A percentile compares a stretch with the other conserved stretches of the same genome.
These are phyloP conservation scores for Ciconia nigra DNA, from an alignment of 2,797 vertebrate genomes.

Conservation along the genomic window DNA sequence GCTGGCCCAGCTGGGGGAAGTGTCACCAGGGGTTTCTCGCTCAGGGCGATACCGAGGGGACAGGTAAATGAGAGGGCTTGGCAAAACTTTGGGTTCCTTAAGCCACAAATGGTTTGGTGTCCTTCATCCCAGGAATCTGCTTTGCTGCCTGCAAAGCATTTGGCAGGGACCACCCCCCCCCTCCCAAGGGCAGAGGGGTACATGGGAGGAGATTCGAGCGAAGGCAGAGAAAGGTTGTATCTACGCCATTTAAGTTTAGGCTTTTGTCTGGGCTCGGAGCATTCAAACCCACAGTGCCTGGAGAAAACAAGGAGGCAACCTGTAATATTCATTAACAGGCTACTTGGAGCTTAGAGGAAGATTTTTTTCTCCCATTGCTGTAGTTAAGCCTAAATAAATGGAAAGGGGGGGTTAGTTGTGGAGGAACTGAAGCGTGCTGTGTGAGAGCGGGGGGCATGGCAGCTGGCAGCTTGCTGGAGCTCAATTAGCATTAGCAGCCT, in stretches of 20 bases:
- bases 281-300: neutral
- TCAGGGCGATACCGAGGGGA: neutral
- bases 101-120: neutral
- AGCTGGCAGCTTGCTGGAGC: neutral
- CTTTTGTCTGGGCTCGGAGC: neutral
- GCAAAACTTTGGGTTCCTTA: neutral
- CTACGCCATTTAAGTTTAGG: neutral
- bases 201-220: rapidly evolving
- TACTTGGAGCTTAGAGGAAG: neutral
- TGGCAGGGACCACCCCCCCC: neutral
- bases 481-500: neutral
- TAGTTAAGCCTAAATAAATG: neutral
- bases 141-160: neutral
- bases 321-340: neutral
- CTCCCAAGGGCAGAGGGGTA: neutral
- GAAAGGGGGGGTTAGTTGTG: neutral
- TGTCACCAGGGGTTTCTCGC: neutral
- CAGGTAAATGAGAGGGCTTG: neutral
- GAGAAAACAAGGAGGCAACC: neutral
- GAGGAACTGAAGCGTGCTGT: neutral
- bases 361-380: neutral
- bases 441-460: neutral
- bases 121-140: neutral
- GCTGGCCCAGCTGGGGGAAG: neutral
- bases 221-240: neutral